Percentiles rank a stretch among this genome's conserved stretches.
Conservation (phyloP, 2,888 invertebrate species). For the Ectemnius continuus region DNA sequence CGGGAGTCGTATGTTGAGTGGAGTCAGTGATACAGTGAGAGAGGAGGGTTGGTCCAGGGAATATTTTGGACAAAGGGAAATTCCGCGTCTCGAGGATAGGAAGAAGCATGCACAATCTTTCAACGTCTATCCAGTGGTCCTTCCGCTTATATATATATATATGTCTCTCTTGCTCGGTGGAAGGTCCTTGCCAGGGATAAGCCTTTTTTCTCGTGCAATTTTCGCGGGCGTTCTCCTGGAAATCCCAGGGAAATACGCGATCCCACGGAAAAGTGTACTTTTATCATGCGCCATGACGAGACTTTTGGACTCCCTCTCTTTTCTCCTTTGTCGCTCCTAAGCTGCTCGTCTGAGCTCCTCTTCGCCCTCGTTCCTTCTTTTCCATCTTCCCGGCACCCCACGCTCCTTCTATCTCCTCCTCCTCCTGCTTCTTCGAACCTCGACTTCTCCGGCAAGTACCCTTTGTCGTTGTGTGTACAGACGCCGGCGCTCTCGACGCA, state of each 20-base stretch:
- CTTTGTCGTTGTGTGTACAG: neutral
- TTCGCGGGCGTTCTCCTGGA: slow-evolving; percentile 50
- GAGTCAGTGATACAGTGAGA: neutral
- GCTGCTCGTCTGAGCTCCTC: slow-evolving; percentile 23
- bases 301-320: slow-evolving; percentile 27
- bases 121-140: slow-evolving; percentile 38
- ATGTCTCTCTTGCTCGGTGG: neutral
- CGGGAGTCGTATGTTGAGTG: neutral
- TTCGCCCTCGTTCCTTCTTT: neutral
- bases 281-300: slow-evolving; percentile 39
- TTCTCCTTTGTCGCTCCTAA: slow-evolving; percentile 23
- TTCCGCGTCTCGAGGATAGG: slow-evolving; percentile 4
- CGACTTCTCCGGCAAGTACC: too few species aligned
- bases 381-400: neutral
- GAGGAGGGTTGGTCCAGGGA: neutral
- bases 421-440: too few species aligned
- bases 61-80: slow-evolving; percentile 30
- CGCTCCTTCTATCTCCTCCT: too few species aligned
- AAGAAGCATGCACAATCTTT: slow-evolving; percentile 41
- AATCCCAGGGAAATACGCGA: slow-evolving; percentile 46
- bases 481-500: neutral
- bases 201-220: slow-evolving; percentile 52
- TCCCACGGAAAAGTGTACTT: slow-evolving; percentile 31
- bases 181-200: slow-evolving; percentile 25
- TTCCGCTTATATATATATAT: neutral